Evolutionary conservation across 2,113 vertebrate genomes (phyloP).

Genomic region (Numida meleagris): DNA sequence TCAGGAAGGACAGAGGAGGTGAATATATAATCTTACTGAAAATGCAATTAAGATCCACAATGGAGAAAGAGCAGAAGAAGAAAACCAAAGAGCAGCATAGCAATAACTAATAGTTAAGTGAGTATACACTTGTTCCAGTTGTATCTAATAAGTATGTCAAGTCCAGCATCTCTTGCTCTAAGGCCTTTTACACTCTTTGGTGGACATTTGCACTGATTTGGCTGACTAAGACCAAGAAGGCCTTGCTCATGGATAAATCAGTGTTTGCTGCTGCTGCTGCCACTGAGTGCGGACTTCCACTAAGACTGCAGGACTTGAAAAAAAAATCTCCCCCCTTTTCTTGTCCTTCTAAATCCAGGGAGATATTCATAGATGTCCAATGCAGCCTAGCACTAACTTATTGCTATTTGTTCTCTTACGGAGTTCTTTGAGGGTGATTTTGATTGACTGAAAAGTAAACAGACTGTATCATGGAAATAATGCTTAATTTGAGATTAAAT

Average conservation of each 20-base stretch:
- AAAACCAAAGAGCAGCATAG: neutral
- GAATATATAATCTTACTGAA: neutral
- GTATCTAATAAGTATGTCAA: neutral
- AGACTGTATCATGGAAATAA: neutral
- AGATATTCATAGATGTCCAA: neutral
- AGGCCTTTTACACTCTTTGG: neutral
- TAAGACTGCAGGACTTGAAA: neutral
- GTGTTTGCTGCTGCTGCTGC: neutral
- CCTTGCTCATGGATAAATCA: neutral
- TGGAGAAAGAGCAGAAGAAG: neutral
- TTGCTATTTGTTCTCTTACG: neutral
- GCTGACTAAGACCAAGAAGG: neutral
- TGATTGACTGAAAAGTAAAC: neutral
- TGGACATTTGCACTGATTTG: neutral
- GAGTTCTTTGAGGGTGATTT: neutral
- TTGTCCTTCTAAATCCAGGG: neutral
- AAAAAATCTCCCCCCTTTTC: neutral
- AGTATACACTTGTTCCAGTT: neutral
- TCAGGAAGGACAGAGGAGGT: neutral
- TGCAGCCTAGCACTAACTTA: neutral
- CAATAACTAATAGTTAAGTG: neutral
- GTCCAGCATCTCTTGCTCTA: neutral
- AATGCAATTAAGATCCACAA: neutral
- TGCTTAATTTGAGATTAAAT: neutral
- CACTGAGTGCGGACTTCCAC: neutral